Evolutionary conservation across 2,888 invertebrate genomes (phyloP).

Genomic region (Tinea pellionella): DNA sequence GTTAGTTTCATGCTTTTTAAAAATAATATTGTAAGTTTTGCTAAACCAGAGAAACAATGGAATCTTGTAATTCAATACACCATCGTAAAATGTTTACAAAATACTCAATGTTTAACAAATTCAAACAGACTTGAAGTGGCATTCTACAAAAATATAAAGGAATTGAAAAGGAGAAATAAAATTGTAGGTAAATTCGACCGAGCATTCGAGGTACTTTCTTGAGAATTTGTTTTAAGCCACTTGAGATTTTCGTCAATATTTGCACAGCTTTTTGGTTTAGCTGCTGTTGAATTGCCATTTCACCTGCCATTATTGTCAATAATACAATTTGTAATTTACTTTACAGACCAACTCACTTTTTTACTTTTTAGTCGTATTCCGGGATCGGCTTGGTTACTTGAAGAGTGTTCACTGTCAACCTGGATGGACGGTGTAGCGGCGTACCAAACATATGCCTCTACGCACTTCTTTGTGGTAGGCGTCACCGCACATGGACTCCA

Average conservation of each 20-base stretch:
- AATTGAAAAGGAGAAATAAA: constrained; percentile 39
- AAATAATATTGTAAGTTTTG: neutral
- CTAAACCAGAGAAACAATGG: constrained; percentile 33
- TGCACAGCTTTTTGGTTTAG: constrained; percentile 48
- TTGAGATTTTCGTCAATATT: constrained; percentile 63
- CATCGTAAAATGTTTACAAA: constrained; percentile 56
- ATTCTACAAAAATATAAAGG: constrained; percentile 53
- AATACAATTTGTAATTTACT: neutral
- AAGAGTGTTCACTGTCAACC: no score
- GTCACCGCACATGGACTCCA: no score
- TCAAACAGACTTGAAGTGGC: constrained; percentile 62
- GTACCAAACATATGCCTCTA: no score
- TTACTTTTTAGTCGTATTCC: no score
- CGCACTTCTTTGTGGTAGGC: no score
- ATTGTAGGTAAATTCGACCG: constrained; percentile 55
- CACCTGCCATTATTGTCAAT: constrained; percentile 35
- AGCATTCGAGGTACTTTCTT: constrained; percentile 42
- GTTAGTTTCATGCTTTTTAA: no score
- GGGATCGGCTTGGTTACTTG: no score
- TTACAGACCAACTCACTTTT: neutral
- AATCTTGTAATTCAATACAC: constrained; percentile 51
- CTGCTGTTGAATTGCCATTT: constrained; percentile 31
- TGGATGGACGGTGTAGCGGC: no score
- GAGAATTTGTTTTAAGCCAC: constrained; percentile 67
- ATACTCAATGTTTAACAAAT: constrained; percentile 61